Conservation (phyloP, 1,140 invertebrate species). For the Drosophila mojavensis region DNA sequence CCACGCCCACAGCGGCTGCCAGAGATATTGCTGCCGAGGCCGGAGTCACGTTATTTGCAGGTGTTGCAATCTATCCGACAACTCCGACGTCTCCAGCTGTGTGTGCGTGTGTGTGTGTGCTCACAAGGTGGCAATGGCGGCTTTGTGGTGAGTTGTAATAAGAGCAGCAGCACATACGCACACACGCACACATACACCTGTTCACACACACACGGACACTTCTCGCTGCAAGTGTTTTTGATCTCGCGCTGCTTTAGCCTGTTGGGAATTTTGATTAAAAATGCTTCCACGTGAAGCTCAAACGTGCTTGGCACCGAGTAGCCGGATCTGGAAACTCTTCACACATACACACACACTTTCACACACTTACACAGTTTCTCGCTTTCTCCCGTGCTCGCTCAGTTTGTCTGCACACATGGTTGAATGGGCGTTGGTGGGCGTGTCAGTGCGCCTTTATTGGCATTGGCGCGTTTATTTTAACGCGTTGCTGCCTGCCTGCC, state of each 20-base stretch:
- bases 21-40: constrained; percentile 60
- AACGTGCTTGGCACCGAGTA: constrained; percentile 61
- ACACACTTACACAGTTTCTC: background rate
- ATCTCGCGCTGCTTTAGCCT: constrained; percentile 80
- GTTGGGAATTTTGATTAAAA: constrained; percentile 83
- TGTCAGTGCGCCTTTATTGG: constrained; percentile 48
- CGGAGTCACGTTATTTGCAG: constrained; percentile 81
- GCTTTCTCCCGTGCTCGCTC: background rate
- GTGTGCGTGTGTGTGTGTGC: constrained; percentile 4
- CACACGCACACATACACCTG: constrained; percentile 10
- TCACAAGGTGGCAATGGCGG: constrained; percentile 39
- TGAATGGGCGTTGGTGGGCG: constrained; percentile 14
- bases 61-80: constrained; percentile 77
- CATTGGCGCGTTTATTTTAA: constrained; percentile 51
- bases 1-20: constrained; percentile 38
- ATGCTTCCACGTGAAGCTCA: constrained; percentile 81
- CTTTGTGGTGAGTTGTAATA: constrained; percentile 71
- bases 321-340: constrained; percentile 32
- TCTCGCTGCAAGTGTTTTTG: constrained; percentile 77
- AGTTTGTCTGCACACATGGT: constrained; percentile 4
- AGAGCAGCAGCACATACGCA: constrained; percentile 25
- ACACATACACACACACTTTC: background rate
- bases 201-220: constrained; percentile 30
- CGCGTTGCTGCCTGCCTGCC: constrained; percentile 15
- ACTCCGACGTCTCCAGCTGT: constrained; percentile 28